Base-by-base conservation (phyloP, 2,888 invertebrate species). In the Ophion slaviceki region DNA sequence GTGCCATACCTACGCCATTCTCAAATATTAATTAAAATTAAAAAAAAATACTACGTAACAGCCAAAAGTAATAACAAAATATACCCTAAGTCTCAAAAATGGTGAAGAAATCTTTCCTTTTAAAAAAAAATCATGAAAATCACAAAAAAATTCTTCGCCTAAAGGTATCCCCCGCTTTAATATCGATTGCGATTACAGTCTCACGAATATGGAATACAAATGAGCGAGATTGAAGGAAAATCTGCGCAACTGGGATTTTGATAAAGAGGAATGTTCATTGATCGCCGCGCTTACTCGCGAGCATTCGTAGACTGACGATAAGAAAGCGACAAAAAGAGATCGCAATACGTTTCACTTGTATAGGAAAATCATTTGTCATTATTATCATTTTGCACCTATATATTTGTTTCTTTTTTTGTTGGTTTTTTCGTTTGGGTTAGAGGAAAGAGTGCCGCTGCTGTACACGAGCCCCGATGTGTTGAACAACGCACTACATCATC, bases 371-470 rank as follows among this genome's bases (percentile, higher is more conserved):
- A 87, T 89, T 53, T 90, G 87, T 88, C 81, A 89, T 89, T 89
- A 88, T 90, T 90, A 89, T 90, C 90, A 91, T 90, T 90, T 90
- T 87, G 89, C 90, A 90, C 89, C 88, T 87, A 88, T 86, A 87
- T 87, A 89, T 89, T 89, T 88, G 78, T 81, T 86, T 88, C 88
- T 89, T 88, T 88, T 90, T 90, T 88, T 91, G 88, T 89, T 72
- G 72, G 75, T 76, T 76, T 76, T 91, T 91, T 89, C 88, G 88
- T 90, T 89, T 89, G 89, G 89, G 89, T 90, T 93, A 93, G 93
- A 94, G 91, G 93, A 94, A 89, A 92, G 93, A 92, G 92, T 93
- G 91, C 93, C 93, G 91, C 92, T 94, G 92, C 93, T 94, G 92
- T 94, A 94, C 90, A 93, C 93, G 88, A 93, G 91, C 90, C 91